Evolutionary conservation across 2,888 invertebrate genomes (phyloP).

Genomic region (Seladonia tumulorum): DNA sequence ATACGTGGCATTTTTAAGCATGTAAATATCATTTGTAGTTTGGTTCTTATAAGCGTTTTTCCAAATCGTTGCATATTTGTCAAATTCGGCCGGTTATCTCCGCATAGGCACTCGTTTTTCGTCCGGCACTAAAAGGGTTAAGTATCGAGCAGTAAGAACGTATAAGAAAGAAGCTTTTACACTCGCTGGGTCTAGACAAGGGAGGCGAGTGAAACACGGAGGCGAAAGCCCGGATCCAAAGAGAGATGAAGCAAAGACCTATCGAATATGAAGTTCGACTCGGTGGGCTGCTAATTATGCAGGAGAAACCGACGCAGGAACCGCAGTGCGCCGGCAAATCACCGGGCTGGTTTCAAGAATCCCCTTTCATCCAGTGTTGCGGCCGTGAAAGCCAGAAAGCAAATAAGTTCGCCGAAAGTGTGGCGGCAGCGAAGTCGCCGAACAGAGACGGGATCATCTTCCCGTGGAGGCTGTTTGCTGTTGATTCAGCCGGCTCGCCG

Average conservation of each 20-base stretch:
- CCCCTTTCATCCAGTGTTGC: conserved; percentile 17
- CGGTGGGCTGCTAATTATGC: conserved; percentile 28
- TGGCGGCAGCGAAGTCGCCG: conserved; percentile 31
- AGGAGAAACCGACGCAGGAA: neutral
- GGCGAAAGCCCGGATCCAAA: neutral
- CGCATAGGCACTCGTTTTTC: too few relatives aligned
- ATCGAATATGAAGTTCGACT: neutral
- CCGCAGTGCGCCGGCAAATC: conserved; percentile 16
- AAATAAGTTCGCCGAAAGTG: conserved; percentile 23
- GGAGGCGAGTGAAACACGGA: neutral
- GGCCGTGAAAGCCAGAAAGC: conserved; percentile 14
- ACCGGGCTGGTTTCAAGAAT: conserved; percentile 6
- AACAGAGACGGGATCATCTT: conserved; percentile 39
- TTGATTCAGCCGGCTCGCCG: conserved; percentile 66
- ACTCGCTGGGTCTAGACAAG: neutral
- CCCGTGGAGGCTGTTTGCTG: conserved; percentile 60
- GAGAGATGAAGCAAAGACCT: conserved; percentile 11
- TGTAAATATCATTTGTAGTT: too few relatives aligned
- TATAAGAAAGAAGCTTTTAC: neutral
- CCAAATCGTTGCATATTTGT: too few relatives aligned
- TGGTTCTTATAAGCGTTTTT: too few relatives aligned
- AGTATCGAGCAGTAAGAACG: neutral
- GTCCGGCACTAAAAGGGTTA: too few relatives aligned
- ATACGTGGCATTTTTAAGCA: too few relatives aligned
- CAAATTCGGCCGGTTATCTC: too few relatives aligned